Conservation (phyloP, 2,797 vertebrate genomes). For the Acanthiza pusilla region DNA sequence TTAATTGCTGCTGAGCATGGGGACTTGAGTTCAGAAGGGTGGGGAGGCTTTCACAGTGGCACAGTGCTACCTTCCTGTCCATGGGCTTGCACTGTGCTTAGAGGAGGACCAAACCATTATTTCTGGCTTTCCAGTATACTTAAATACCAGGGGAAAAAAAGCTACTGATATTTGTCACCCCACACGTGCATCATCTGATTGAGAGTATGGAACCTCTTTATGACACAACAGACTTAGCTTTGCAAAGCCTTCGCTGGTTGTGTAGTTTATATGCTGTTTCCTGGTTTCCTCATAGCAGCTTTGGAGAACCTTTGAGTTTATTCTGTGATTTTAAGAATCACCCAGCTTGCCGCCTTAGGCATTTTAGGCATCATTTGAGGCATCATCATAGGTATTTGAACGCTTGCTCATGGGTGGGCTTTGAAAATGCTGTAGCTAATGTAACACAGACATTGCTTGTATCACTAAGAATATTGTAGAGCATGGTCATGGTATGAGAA, state of each 20-base stretch:
- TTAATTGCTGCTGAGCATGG: background rate
- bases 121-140: background rate
- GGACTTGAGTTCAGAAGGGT: background rate
- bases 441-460: fast-evolving
- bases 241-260: background rate
- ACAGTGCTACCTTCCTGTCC: background rate
- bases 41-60: fast-evolving
- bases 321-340: background rate
- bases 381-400: background rate
- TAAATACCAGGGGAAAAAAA: fast-evolving
- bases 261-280: background rate
- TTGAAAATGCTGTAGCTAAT: background rate
- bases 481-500: background rate
- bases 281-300: background rate
- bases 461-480: background rate
- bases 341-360: background rate
- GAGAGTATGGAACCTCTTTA: background rate
- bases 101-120: background rate
- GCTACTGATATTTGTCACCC: fast-evolving
- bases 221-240: background rate
- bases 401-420: background rate
- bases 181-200: background rate
- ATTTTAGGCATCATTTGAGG: background rate
- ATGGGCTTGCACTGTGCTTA: background rate
- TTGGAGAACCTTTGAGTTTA: background rate